These are phyloP conservation scores for Triplophysa dalaica DNA, from an alignment of 2,113 vertebrate genomes.

Conservation along the genomic window DNA sequence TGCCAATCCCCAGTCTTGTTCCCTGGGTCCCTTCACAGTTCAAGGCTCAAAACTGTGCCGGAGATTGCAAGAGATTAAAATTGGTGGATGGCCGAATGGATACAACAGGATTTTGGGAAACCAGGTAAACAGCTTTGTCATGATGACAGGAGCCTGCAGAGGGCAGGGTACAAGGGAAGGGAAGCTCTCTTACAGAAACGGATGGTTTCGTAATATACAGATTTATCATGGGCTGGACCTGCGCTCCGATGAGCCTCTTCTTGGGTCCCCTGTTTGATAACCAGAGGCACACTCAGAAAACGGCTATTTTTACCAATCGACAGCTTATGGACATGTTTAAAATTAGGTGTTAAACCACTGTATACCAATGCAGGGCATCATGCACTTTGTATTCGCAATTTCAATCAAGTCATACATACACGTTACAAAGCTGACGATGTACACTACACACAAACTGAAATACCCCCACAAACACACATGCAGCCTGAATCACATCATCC, in stretches of 20 bases:
- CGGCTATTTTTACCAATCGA: not conserved
- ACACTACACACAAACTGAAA: slow-evolving; percentile 8
- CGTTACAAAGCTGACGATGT: not conserved
- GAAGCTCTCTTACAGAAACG: slow-evolving; percentile 8
- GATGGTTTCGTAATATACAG: slow-evolving; percentile 26
- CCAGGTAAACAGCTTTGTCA: slow-evolving; percentile 50
- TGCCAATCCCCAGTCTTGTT: slow-evolving; percentile 1
- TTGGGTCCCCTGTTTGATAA: not conserved
- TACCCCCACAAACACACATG: not conserved
- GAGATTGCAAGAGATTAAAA: slow-evolving; percentile 7
- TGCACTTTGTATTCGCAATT: slow-evolving; percentile 2
- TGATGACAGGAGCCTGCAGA: slow-evolving; percentile 36
- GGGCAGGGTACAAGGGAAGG: not conserved
- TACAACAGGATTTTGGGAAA: not conserved
- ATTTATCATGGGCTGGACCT: slow-evolving; percentile 29
- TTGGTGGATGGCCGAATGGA: not conserved
- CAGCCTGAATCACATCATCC: slow-evolving; percentile 2
- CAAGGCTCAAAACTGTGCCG: not conserved
- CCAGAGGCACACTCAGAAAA: not conserved
- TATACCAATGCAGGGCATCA: no score
- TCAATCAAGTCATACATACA: not conserved
- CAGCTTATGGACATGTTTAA: no score
- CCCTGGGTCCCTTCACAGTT: not conserved
- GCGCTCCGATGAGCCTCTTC: slow-evolving; percentile 11
- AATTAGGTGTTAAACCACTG: not conserved